Evolutionary conservation across 2,888 invertebrate species (phyloP).

Genomic region (Hypercompe scribonia): DNA sequence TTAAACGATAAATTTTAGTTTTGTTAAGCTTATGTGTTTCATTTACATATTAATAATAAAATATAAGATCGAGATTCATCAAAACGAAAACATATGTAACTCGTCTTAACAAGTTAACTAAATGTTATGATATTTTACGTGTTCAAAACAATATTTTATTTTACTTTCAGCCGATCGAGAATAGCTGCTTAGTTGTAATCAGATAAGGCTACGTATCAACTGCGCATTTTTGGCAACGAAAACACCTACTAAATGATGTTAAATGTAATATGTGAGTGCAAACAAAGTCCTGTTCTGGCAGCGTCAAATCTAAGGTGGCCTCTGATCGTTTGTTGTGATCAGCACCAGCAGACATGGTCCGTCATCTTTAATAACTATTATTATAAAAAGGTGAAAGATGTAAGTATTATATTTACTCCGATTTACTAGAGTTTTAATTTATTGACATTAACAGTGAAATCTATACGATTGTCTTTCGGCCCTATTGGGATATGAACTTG

Average conservation of each 20-base stretch:
- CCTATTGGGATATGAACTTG: background rate
- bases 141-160: background rate
- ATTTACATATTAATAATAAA: background rate
- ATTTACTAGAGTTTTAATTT: too few species aligned
- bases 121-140: background rate
- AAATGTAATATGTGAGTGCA: background rate
- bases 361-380: background rate
- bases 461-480: too few species aligned
- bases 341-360: background rate
- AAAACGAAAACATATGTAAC: background rate
- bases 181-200: background rate
- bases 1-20: background rate
- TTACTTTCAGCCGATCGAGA: background rate
- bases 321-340: background rate
- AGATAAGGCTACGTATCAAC: background rate
- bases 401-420: too few species aligned
- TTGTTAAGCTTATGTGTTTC: background rate
- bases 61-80: background rate
- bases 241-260: background rate
- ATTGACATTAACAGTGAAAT: too few species aligned
- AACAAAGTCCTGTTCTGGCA: background rate
- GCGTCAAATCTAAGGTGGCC: background rate
- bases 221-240: background rate
- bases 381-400: too few species aligned
- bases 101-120: background rate